phyloP scores from a whole-genome alignment of 1,140 invertebrate genomes.

The Calosoma granatense region DNA sequence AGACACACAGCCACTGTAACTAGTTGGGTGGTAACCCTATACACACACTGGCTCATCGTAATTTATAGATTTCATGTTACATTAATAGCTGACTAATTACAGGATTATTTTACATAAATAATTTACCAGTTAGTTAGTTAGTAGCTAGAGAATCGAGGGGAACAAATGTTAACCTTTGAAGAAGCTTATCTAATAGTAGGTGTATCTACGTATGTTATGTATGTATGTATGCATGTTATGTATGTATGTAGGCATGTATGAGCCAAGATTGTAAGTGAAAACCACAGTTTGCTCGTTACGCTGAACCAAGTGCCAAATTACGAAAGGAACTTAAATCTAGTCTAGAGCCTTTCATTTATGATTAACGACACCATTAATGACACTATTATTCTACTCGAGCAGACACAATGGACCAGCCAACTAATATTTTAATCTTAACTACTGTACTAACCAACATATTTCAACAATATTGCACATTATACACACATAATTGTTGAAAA shows the following conservation, averaged over 20 bases:
- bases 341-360: no score
- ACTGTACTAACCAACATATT: no score
- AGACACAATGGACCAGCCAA: no score
- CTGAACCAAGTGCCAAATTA: not conserved
- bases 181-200: not conserved
- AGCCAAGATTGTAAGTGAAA: not conserved
- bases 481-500: no score
- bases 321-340: no score
- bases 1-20: no score
- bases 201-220: no score
- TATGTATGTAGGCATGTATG: not conserved
- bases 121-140: not conserved
- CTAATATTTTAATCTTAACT: no score
- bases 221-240: not conserved
- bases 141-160: not conserved
- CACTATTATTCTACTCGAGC: no score
- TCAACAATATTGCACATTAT: no score
- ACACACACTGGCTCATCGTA: no score
- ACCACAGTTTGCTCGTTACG: not conserved
- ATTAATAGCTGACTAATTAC: not conserved
- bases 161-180: not conserved
- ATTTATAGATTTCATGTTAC: not conserved
- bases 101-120: not conserved
- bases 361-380: no score
- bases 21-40: not conserved